A percentile compares a stretch with the other conserved stretches of the same genome.
Conservation (phyloP, 2,888 invertebrate genomes). For the Crossocerus cetratus region DNA sequence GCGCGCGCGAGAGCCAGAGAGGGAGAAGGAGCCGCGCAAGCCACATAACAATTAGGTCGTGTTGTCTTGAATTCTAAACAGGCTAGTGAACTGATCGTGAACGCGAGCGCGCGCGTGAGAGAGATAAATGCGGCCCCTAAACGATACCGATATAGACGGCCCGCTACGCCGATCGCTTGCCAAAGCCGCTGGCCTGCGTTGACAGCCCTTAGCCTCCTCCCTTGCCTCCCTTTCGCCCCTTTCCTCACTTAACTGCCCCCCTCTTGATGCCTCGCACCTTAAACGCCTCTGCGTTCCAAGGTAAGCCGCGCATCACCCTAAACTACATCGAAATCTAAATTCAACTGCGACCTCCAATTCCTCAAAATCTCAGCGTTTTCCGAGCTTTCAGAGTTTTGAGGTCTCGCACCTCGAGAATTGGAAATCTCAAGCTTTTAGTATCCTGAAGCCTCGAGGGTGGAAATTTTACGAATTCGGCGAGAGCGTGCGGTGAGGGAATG, state of each 20-base stretch:
- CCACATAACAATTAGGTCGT: conserved; percentile 76
- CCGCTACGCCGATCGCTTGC: conserved; percentile 72
- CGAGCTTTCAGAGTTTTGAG: too few relatives aligned
- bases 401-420: too few relatives aligned
- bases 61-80: conserved; percentile 76
- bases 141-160: conserved; percentile 74
- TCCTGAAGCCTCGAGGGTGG: too few relatives aligned
- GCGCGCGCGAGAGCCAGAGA: conserved; percentile 31
- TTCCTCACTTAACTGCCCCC: conserved; percentile 18
- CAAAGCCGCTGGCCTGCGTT: conserved; percentile 63
- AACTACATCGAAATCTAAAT: too few relatives aligned
- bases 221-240: conserved; percentile 42
- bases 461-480: too few relatives aligned
- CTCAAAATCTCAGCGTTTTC: too few relatives aligned
- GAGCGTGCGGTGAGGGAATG: too few relatives aligned
- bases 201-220: conserved; percentile 38
- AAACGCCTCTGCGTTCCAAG: too few relatives aligned
- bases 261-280: neutral
- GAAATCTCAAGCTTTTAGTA: too few relatives aligned
- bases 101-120: conserved; percentile 28
- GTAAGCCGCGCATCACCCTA: too few relatives aligned
- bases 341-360: too few relatives aligned
- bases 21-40: conserved; percentile 47
- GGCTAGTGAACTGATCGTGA: conserved; percentile 75
- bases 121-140: conserved; percentile 74